Evolutionary conservation across 2,113 vertebrate species (phyloP), one percentile per base, ranked within the genome.

Genomic region (Megaptera novaeangliae): DNA sequence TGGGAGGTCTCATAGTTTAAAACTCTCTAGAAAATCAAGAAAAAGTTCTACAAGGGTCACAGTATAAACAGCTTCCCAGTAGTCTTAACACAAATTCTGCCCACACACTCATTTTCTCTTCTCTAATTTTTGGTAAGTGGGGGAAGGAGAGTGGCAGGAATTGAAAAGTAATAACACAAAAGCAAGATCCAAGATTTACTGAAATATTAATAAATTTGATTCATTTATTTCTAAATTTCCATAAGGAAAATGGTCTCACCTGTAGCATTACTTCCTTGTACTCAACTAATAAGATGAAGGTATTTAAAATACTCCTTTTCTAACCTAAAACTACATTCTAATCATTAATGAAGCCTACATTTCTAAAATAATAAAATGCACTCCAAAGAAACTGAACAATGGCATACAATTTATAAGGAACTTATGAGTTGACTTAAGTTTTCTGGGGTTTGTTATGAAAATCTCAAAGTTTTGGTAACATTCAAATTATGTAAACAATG

Each of bases 301-400:
- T 31, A 61, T 88, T 96, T 86, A 69, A 57, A 90, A 96, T 49
- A 94, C 5, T 77, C 39, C 7, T 90, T 86, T 91, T 69, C 74
- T 94, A 95, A 68, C 3, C 34, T 90, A 86, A 64, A 5, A 49
- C 31, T 80, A 63, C 13, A 57, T 25, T 36, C 46, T 72, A 84
- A 29, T 59, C 78, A 31, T 61, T 78, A 87, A 61, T 46, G 15
- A 84, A 95, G 29, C 82, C 0, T 83, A 6, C 12, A 80, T 21
- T 93, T 96, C 68, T 44, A 66, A 84, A 96, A 86, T 39, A 88
- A 95, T 63, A 68, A 94, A 95, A 93, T 39, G n/a, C 0, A 90
- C 39, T 72, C 17, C 46, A 74, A 96, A 89, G 36, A 91, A 97
- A 88, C 1, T 44, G 84, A 95, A 82, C 25, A 93, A 39, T 69